Conservation (phyloP, 2,113 vertebrate species). For the Romanogobio albipinnatus region DNA sequence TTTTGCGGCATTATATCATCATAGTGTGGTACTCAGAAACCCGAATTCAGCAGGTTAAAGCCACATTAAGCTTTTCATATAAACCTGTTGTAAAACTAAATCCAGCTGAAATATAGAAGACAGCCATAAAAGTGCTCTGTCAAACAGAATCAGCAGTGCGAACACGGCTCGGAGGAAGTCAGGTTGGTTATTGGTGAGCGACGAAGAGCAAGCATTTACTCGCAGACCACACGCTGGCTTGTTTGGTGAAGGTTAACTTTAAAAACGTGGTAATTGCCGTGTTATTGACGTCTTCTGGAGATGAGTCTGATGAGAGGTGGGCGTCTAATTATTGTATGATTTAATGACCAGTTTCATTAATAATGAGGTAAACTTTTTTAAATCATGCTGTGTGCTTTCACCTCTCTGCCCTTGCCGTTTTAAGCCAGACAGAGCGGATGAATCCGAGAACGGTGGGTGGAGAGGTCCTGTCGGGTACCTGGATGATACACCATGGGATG, state of each 20-base stretch:
- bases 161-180: not conserved
- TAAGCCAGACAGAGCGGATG: constrained; percentile 36
- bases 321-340: constrained; percentile 61
- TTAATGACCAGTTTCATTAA: constrained; percentile 59
- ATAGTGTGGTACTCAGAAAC: constrained; percentile 50
- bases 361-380: constrained; percentile 56
- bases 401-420: constrained; percentile 42
- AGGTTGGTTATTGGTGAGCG: constrained; percentile 41
- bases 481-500: not conserved
- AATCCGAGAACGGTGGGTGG: constrained; percentile 41
- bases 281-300: constrained; percentile 55
- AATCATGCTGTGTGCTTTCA: constrained; percentile 53
- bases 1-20: too few species aligned
- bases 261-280: constrained; percentile 53
- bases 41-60: not conserved
- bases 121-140: constrained; percentile 85
- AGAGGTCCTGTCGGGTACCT: constrained; percentile 19
- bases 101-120: not conserved
- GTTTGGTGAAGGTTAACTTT: constrained; percentile 62
- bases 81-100: not conserved
- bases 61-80: not conserved
- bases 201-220: constrained; percentile 23
- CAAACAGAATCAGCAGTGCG: constrained; percentile 69
- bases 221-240: constrained; percentile 57
- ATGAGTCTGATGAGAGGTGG: constrained; percentile 58